Percentiles rank a stretch among this genome's conserved stretches.
phyloP scores from a whole-genome alignment of 23 tunicate species.

The Styela clava region DNA sequence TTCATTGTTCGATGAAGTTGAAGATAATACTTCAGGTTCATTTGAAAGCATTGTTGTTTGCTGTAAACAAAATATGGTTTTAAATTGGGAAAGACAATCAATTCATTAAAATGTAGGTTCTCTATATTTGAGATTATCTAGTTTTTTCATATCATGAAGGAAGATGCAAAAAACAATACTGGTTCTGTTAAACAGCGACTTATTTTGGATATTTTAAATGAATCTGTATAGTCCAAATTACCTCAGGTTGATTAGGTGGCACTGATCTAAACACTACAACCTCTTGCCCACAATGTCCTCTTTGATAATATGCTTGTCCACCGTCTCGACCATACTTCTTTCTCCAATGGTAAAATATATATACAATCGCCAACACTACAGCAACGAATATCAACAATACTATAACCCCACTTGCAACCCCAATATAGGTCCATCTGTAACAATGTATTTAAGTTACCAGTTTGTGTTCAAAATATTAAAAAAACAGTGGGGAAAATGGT shows the following conservation, averaged over 20 bases:
- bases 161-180: too few species aligned
- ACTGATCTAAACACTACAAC: constrained; percentile 6
- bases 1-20: too few species aligned
- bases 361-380: constrained; percentile 5
- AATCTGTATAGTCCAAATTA: too few species aligned
- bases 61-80: too few species aligned
- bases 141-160: too few species aligned
- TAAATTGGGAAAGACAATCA: too few species aligned
- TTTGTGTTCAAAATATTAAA: background rate
- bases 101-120: too few species aligned
- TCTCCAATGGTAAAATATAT: constrained; percentile 24
- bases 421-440: constrained; percentile 17
- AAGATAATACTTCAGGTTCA: background rate
- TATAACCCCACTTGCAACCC: constrained; percentile 14
- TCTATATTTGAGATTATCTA: too few species aligned
- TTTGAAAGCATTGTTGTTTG: background rate
- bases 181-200: too few species aligned
- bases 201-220: too few species aligned
- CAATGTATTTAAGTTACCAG: background rate
- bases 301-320: background rate
- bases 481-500: too few species aligned
- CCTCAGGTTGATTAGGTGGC: background rate
- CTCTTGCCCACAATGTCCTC: background rate
- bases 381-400: constrained; percentile 3
- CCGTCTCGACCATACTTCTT: constrained; percentile 3